Evolutionary conservation across 2,797 vertebrate genomes (phyloP).

Genomic region (Lutra lutra): DNA sequence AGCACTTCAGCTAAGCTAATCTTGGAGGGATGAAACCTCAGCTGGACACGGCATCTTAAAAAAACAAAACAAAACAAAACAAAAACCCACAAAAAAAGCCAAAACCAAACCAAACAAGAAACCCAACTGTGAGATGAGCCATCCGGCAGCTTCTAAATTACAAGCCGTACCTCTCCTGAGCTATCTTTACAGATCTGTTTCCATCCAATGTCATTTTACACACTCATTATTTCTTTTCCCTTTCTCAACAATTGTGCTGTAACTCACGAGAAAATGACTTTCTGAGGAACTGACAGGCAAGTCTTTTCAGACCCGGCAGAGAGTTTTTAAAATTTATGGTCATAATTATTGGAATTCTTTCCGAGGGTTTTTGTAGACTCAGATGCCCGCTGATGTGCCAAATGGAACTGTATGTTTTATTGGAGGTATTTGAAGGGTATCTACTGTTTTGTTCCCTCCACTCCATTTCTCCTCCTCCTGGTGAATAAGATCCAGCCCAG

Average conservation of each 20-base stretch:
- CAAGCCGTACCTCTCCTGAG: not conserved
- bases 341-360: not conserved
- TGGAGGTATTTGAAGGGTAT: not conserved
- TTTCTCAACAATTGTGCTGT: not conserved
- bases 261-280: not conserved
- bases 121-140: not conserved
- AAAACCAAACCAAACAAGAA: not conserved
- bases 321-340: not conserved
- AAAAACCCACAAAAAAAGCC: not conserved
- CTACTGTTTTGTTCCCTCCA: not conserved
- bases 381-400: not conserved
- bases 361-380: not conserved
- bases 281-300: not conserved
- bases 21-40: not conserved
- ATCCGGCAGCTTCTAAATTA: not conserved
- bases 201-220: not conserved
- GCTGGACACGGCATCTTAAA: not conserved
- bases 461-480: not conserved
- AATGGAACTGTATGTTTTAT: not conserved
- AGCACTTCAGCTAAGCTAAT: conserved; percentile 37
- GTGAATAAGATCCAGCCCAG: not conserved
- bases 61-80: too few relatives aligned
- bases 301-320: not conserved
- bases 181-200: not conserved
- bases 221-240: not conserved